Evolutionary conservation across 2,797 vertebrate genomes (phyloP).

Genomic region (Microctenopoma stevenorrisi): DNA sequence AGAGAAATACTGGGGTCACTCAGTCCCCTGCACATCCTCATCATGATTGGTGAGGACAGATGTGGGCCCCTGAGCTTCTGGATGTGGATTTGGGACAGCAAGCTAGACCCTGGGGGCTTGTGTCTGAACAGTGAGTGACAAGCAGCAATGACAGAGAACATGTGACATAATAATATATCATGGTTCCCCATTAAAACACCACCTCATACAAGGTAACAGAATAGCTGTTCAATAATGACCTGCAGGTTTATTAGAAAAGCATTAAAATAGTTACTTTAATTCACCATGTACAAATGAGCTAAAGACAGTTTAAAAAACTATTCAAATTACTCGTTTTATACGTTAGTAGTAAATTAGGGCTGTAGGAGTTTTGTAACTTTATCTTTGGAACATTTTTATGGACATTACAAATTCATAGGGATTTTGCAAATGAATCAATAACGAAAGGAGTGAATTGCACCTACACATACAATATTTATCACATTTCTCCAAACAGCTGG

Average conservation of each 20-base stretch:
- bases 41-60: conserved; percentile 49
- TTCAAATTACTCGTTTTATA: too few species aligned
- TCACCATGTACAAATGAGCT: too few species aligned
- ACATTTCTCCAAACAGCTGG: neutral
- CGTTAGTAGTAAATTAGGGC: too few species aligned
- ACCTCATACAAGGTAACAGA: neutral
- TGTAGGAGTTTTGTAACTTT: too few species aligned
- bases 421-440: neutral
- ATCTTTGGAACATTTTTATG: too few species aligned
- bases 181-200: conserved; percentile 13
- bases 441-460: neutral
- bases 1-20: neutral
- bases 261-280: neutral
- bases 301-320: too few species aligned
- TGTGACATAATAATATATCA: neutral
- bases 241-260: neutral
- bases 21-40: conserved; percentile 8
- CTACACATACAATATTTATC: neutral
- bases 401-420: too few species aligned
- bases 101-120: conserved; percentile 45
- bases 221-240: neutral
- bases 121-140: conserved; percentile 6
- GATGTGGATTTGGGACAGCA: conserved; percentile 19
- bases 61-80: conserved; percentile 5
- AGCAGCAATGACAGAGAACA: conserved; percentile 1